Evolutionary conservation across 2,888 invertebrate species (phyloP).

Genomic region (Desoria tigrina): DNA sequence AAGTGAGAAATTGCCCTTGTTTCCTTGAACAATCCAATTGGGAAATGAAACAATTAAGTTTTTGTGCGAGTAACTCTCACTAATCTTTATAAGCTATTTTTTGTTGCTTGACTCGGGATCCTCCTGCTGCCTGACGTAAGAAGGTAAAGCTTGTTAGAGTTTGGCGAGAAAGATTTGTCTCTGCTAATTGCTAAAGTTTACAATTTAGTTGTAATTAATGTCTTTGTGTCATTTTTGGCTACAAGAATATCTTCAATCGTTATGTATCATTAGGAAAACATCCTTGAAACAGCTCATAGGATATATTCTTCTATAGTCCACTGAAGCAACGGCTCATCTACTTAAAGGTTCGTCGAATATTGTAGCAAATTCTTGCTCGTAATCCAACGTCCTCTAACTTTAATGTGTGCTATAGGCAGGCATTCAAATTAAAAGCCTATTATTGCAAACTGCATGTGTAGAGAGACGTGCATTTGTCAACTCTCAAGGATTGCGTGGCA

Average conservation of each 20-base stretch:
- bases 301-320: too few relatives aligned
- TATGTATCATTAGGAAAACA: background rate
- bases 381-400: too few relatives aligned
- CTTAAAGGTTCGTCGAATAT: too few relatives aligned
- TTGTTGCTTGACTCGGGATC: background rate
- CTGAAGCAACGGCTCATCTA: background rate
- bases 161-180: background rate
- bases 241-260: conserved; percentile 7
- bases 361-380: too few relatives aligned
- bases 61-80: conserved; percentile 1
- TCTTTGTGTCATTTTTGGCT: conserved; percentile 8
- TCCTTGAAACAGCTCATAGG: conserved; percentile 10
- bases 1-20: conserved; percentile 21
- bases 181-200: conserved; percentile 7
- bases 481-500: conserved; percentile 2
- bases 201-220: conserved; percentile 14
- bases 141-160: conserved; percentile 7
- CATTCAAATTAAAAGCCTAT: too few relatives aligned
- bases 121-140: background rate
- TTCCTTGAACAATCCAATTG: conserved; percentile 15
- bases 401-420: too few relatives aligned
- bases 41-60: conserved; percentile 20
- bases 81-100: conserved; percentile 14
- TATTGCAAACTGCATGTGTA: too few relatives aligned
- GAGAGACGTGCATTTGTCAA: too few relatives aligned